Conservation (phyloP, 2,888 invertebrate species). For the Lydus trimaculatus region DNA sequence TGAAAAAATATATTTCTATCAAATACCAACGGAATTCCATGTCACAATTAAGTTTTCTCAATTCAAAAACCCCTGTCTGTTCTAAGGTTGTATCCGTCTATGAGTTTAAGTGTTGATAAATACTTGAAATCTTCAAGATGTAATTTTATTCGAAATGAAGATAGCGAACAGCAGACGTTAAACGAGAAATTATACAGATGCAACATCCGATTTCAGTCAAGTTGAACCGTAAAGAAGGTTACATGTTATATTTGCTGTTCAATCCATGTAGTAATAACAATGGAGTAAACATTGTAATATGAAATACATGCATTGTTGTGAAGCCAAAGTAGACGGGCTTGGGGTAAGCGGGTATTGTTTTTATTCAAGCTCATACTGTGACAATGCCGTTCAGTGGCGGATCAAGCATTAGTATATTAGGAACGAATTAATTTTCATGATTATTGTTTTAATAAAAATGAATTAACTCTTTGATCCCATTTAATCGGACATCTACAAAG, state of each 20-base stretch:
- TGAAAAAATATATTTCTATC: not conserved
- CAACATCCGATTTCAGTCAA: slow-evolving; percentile 15
- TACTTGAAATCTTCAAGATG: not conserved
- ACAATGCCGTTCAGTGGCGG: too few species aligned
- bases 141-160: not conserved
- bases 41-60: not conserved
- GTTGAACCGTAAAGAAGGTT: slow-evolving; percentile 19
- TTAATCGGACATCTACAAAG: too few species aligned
- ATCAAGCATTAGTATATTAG: too few species aligned
- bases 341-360: too few species aligned
- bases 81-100: not conserved
- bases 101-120: not conserved
- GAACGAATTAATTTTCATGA: too few species aligned
- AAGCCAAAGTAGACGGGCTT: too few species aligned
- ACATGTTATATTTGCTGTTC: slow-evolving; percentile 28
- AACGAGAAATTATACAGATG: not conserved
- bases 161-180: not conserved
- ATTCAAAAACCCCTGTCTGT: not conserved
- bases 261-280: too few species aligned
- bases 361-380: too few species aligned
- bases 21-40: not conserved
- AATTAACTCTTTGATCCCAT: too few species aligned
- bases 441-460: too few species aligned
- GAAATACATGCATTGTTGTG: slow-evolving; percentile 38
- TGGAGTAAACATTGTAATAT: too few species aligned